These are phyloP conservation scores for Argyrosomus japonicus DNA, from an alignment of 2,113 vertebrate species.

Conservation along the genomic window DNA sequence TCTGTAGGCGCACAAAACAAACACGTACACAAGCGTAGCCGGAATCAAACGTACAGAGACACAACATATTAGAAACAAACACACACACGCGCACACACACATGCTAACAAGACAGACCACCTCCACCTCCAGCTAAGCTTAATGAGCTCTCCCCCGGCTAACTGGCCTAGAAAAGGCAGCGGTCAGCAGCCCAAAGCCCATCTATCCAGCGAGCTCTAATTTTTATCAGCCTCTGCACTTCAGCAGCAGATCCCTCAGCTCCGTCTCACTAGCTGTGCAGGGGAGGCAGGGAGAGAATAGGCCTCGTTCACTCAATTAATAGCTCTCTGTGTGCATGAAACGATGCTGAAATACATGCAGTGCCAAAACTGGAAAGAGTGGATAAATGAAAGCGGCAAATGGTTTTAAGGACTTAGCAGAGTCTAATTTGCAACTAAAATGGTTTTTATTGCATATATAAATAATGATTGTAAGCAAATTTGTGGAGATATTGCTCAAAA, in stretches of 20 bases:
- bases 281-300: conserved; percentile 50
- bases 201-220: conserved; percentile 57
- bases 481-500: conserved; percentile 46
- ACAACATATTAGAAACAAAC: conserved; percentile 30
- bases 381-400: conserved; percentile 65
- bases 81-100: conserved; percentile 13
- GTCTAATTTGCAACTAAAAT: conserved; percentile 63
- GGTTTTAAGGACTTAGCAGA: conserved; percentile 64
- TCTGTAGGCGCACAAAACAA: conserved; percentile 1
- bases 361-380: conserved; percentile 55
- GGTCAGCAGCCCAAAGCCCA: conserved; percentile 65
- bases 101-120: conserved; percentile 55
- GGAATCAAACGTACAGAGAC: conserved; percentile 33
- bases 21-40: conserved; percentile 6
- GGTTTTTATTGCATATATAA: conserved; percentile 56
- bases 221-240: conserved; percentile 68
- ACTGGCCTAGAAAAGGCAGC: conserved; percentile 67
- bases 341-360: conserved; percentile 38
- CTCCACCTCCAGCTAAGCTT: conserved; percentile 62
- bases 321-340: conserved; percentile 36
- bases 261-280: conserved; percentile 41
- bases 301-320: conserved; percentile 68
- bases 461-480: conserved; percentile 59
- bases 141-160: conserved; percentile 70
- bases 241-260: conserved; percentile 46